These are phyloP conservation scores for Dascyllus trimaculatus DNA, from an alignment of 2,113 vertebrate species.

Conservation along the genomic window DNA sequence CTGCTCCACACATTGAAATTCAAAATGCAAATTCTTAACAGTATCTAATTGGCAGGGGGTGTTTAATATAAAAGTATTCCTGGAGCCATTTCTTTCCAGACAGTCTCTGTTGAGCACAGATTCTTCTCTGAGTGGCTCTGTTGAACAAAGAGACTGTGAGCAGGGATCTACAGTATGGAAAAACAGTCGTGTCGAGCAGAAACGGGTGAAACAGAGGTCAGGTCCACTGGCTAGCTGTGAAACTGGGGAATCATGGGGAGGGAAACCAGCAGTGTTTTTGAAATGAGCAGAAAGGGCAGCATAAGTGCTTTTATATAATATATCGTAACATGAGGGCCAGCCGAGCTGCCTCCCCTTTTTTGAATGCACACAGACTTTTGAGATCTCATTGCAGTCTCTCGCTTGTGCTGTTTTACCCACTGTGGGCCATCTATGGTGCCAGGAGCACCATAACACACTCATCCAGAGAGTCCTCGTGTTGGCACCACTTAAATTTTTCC, in stretches of 20 bases:
- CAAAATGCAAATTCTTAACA: conserved; percentile 70
- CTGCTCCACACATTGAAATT: conserved; percentile 62
- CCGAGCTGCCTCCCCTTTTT: conserved; percentile 34
- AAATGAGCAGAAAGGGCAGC: conserved; percentile 60
- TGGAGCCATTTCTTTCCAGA: conserved; percentile 60
- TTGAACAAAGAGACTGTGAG: conserved; percentile 58
- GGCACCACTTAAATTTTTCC: conserved; percentile 30
- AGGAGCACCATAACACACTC: conserved; percentile 50
- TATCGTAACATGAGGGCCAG: conserved; percentile 62
- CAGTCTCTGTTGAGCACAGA: conserved; percentile 30
- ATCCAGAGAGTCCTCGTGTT: conserved; percentile 49
- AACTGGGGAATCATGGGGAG: conserved; percentile 18
- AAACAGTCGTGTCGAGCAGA: conserved; percentile 34
- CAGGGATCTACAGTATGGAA: conserved; percentile 21
- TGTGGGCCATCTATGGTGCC: conserved; percentile 39
- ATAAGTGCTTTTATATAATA: conserved; percentile 77
- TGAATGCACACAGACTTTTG: conserved; percentile 39
- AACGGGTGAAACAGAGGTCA: conserved; percentile 57
- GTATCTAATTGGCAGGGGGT: conserved; percentile 68
- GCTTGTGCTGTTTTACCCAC: conserved; percentile 32
- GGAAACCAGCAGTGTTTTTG: conserved; percentile 33
- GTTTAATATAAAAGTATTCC: conserved; percentile 62
- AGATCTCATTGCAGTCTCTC: conserved; percentile 43
- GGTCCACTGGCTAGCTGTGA: conserved; percentile 45
- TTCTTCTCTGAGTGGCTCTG: conserved; percentile 49